Evolutionary conservation across 2,113 vertebrate genomes (phyloP), one percentile per base, ranked within the genome.

Genomic region (Neotragus pygmaeus): DNA sequence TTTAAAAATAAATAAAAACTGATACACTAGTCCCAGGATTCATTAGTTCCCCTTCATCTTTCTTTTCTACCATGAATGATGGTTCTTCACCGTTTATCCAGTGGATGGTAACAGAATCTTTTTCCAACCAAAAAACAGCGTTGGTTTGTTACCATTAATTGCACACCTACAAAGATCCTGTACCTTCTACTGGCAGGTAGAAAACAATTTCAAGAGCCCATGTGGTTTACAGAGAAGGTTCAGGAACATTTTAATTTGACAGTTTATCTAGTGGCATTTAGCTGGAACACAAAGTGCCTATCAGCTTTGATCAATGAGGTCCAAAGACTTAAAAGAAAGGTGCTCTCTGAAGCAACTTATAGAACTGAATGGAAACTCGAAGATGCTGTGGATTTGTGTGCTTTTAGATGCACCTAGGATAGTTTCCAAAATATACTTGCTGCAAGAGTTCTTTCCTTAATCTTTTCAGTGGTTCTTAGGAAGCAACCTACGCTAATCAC

Each of bases 161-260:
- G 57, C 36, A 51, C 17, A 62, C 53, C 45, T 96, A 62, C 28
- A n/a, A 30, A 84, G 39, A 51, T 73, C 43, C 57, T 2, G 30
- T 43, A 77, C 28, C 9, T 6, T 70, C 27, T 36, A 7, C 21
- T 23, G 36, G 27, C 14, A 95, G 15, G 23, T 90, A 47, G n/a
- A 70, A 96, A 95, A 90, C 11, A 75, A 91, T 36, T 88, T 97
- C n/a, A 88, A 88, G 88, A 96, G 9, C n/a, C 60, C 53, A 62
- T 8, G 25, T 39, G n/a, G 49, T n/a, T 86, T 82, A 39, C 0
- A 17, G 36, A 58, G 49, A 82, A 96, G 49, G n/a, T 49, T 95
- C 28, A 73, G 55, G 45, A 77, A 95, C 78, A 90, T 60, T 86
- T 88, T 58, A 33, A 77, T 78, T 73, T 94, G 66, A 85, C 43